These are phyloP conservation scores for Plecotus auritus DNA, from an alignment of 2,113 vertebrate species.

Conservation along the genomic window DNA sequence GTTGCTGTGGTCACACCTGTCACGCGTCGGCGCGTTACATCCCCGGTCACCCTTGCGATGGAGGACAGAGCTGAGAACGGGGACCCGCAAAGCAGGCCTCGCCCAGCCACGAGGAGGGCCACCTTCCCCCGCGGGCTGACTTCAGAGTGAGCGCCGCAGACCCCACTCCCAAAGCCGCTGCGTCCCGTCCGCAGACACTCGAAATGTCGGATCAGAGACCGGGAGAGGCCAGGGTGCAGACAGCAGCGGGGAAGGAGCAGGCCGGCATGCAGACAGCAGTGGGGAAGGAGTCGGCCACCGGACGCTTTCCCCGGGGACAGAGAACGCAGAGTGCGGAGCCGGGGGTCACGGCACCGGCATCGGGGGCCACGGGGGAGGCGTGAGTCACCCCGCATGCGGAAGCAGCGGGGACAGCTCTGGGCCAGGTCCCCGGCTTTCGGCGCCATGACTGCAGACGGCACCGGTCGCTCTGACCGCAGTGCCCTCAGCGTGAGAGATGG, in stretches of 20 bases:
- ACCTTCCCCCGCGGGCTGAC: background rate
- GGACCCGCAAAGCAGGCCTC: background rate
- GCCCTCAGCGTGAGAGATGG: too few species aligned
- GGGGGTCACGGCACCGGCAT: too few species aligned
- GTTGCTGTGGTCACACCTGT: background rate
- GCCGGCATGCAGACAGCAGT: background rate
- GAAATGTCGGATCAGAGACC: background rate
- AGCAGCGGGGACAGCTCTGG: too few species aligned
- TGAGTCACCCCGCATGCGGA: too few species aligned
- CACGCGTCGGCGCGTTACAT: background rate
- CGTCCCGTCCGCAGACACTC: background rate
- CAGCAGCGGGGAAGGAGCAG: background rate
- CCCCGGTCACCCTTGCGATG: background rate
- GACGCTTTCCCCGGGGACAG: too few species aligned
- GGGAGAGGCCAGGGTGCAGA: background rate
- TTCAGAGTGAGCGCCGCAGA: background rate
- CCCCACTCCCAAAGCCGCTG: conserved; percentile 24
- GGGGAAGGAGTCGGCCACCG: background rate
- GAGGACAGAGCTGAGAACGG: background rate
- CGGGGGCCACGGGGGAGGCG: too few species aligned
- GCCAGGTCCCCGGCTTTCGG: too few species aligned
- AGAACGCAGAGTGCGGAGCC: background rate
- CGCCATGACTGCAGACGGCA: too few species aligned
- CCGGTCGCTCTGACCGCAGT: too few species aligned
- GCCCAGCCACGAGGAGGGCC: too few species aligned